Evolutionary conservation across 2,888 invertebrate genomes (phyloP).

Genomic region (Strigamia maritima): DNA sequence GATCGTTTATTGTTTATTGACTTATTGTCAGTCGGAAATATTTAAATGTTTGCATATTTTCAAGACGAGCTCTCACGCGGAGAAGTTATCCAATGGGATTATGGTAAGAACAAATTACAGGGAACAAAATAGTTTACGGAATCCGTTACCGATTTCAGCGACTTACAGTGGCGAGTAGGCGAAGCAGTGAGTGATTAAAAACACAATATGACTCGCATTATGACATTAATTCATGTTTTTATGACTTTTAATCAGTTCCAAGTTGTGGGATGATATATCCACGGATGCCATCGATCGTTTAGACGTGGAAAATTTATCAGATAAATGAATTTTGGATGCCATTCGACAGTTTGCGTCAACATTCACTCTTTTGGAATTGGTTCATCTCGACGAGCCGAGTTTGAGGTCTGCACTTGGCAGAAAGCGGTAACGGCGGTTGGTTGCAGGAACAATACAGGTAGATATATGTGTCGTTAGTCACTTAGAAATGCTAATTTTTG

Average conservation of each 20-base stretch:
- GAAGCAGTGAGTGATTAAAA: too few species aligned
- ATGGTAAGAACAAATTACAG: slow-evolving; percentile 77
- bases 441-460: slow-evolving; percentile 78
- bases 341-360: slow-evolving; percentile 73
- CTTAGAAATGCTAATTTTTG: too few species aligned
- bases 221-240: too few species aligned
- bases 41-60: too few species aligned
- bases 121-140: slow-evolving; percentile 66
- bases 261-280: slow-evolving; percentile 74
- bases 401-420: slow-evolving; percentile 74
- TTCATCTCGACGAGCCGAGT: slow-evolving; percentile 79
- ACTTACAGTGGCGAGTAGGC: slow-evolving; percentile 71
- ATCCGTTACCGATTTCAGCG: slow-evolving; percentile 60
- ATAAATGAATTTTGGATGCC: slow-evolving; percentile 81
- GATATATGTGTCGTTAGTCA: too few species aligned
- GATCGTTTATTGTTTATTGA: neutral
- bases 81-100: slow-evolving; percentile 68
- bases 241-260: slow-evolving; percentile 58
- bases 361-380: slow-evolving; percentile 77
- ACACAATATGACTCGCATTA: too few species aligned
- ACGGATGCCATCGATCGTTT: slow-evolving; percentile 70
- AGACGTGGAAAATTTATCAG: slow-evolving; percentile 62
- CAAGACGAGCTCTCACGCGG: slow-evolving; percentile 44
- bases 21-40: too few species aligned
- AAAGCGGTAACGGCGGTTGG: slow-evolving; percentile 84